Evolutionary conservation across 1,140 invertebrate genomes (phyloP), one percentile per base, ranked within the genome.

Genomic region (Thereuonema tuberculata): DNA sequence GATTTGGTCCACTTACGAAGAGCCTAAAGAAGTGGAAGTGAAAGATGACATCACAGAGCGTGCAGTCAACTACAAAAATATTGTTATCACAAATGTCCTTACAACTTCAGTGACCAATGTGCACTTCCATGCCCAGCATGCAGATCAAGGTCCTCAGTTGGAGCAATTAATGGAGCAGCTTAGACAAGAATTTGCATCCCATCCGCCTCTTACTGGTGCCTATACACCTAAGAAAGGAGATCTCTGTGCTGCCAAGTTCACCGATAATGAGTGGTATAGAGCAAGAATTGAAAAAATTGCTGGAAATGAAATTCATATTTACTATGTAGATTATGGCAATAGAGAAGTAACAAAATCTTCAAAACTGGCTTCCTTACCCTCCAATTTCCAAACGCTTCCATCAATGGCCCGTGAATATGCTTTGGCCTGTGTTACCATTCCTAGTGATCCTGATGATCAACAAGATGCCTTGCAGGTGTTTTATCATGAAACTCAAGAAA

Each of bases 271-370:
- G 65, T 97, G 93, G 93, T 67, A 37, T 3, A 49, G 96, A 64
- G 94, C 89, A 0, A 89, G 85, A 71, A 82, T 98, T 17, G 91
- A 98, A 69, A 93, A 90, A 68, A 75, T 94, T 2, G 75, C 82
- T 64, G 84, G 82, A 3, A 69, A 69, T 50, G 74, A 73, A 49
- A 81, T 82, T 49, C 78, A 77, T 50, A 84, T 96, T 2, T 76
- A 87, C 27, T 99, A 94, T 74, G 83, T 98, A 65, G 96, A 99
- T 74, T 99, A 96, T 73, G 96, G 96, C 64, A 99, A 99, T 69
- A 69, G 71, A 61, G 78, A 80, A 63, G 61, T 64, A 9, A 68
- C 74, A 24, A 46, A 70, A 2, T 23, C 65, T 2, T 67, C 65
- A 27, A 69, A 72, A 55, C 61, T 79, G 46, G 89, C 90, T 26